These are phyloP conservation scores for Virgularia gustaviana DNA, from an alignment of 92 coral and sea anemone genomes.

Conservation along the genomic window DNA sequence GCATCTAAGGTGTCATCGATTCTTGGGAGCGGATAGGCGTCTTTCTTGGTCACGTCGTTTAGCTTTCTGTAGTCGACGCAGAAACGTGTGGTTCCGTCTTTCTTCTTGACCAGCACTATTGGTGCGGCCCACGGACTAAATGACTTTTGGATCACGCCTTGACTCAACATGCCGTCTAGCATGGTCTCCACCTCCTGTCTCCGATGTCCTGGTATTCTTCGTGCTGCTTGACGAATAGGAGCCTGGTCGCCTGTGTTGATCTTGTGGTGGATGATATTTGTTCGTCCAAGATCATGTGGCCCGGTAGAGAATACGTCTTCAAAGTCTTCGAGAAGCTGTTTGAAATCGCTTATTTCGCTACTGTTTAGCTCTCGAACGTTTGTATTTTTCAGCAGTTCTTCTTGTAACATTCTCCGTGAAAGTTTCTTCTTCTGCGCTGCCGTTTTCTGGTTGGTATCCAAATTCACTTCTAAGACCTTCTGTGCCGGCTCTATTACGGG, in stretches of 20 bases:
- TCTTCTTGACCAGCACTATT: slow-evolving; percentile 9
- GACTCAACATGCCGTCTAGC: not conserved
- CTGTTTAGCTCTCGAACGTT: not conserved
- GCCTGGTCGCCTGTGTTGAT: not conserved
- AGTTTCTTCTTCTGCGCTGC: not conserved
- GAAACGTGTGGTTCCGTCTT: slow-evolving; percentile 3
- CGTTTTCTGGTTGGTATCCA: not conserved
- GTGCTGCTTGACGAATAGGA: not conserved
- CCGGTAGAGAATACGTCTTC: not conserved
- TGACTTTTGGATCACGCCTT: not conserved
- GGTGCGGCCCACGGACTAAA: slow-evolving; percentile 12
- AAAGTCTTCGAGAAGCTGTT: not conserved
- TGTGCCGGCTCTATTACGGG: not conserved
- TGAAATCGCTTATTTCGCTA: not conserved
- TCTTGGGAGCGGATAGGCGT: slow-evolving; percentile 6
- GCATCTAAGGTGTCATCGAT: slow-evolving; percentile 10
- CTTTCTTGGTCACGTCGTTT: slow-evolving; percentile 8
- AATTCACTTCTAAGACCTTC: not conserved
- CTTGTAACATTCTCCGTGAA: not conserved
- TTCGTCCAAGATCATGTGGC: not conserved
- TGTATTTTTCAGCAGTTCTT: not conserved
- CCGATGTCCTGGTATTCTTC: not conserved
- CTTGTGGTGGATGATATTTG: not conserved
- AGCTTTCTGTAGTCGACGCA: slow-evolving; percentile 6
- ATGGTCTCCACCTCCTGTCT: slow-evolving; percentile 4